A percentile compares a stretch with the other conserved stretches of the same genome.
phyloP scores from a whole-genome alignment of 1,140 invertebrate genomes.

The Periplaneta americana region DNA sequence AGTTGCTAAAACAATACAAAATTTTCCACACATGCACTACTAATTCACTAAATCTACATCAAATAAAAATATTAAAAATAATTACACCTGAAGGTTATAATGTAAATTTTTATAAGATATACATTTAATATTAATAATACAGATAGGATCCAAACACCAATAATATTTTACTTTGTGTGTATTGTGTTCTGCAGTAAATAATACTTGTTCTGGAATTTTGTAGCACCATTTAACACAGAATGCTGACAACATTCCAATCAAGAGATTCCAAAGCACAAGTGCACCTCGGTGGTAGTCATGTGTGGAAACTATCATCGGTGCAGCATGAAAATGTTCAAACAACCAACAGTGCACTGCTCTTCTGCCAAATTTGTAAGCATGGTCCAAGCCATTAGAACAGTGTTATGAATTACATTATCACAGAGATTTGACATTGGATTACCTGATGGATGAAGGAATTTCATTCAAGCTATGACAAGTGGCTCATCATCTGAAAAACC shows the following conservation, averaged over 20 bases:
- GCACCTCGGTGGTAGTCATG: neutral
- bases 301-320: neutral
- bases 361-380: neutral
- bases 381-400: neutral
- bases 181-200: neutral
- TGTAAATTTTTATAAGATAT: too few species aligned
- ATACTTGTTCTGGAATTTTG: neutral
- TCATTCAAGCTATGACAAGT: constrained; percentile 73
- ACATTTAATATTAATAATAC: too few species aligned
- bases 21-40: neutral
- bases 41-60: neutral
- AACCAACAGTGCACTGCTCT: neutral
- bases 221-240: neutral
- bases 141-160: neutral
- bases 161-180: neutral
- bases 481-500: constrained; percentile 93
- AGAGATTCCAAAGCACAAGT: neutral
- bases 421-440: constrained; percentile 6
- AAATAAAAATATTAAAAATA: too few species aligned
- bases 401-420: constrained; percentile 10
- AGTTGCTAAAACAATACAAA: neutral
- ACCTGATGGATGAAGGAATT: too few species aligned
- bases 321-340: neutral
- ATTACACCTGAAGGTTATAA: too few species aligned
- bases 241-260: neutral